Conservation (phyloP, 2,888 invertebrate species). For the Drosophila sordidapex region DNA sequence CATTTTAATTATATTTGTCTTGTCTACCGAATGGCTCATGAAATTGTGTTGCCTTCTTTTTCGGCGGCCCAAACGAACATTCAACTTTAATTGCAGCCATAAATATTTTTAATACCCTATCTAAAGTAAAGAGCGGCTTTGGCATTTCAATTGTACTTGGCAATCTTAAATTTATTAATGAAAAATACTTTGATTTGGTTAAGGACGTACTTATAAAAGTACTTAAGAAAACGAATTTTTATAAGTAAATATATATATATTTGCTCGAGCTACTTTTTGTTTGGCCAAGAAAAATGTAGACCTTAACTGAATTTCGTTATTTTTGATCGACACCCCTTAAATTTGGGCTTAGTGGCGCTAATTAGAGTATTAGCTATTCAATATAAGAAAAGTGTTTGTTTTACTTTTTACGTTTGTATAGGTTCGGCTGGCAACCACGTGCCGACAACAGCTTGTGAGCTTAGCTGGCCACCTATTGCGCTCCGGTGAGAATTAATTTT, state of each 20-base stretch:
- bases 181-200: background rate
- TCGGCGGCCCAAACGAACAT: slow-evolving; percentile 50
- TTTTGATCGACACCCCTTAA: background rate
- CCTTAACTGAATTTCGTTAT: background rate
- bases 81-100: slow-evolving; percentile 68
- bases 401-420: slow-evolving; percentile 11
- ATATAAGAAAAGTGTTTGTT: background rate
- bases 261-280: background rate
- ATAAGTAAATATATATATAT: background rate
- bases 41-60: slow-evolving; percentile 64
- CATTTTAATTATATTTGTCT: slow-evolving; percentile 67
- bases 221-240: background rate
- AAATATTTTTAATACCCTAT: slow-evolving; percentile 54
- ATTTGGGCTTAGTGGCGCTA: background rate
- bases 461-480: slow-evolving; percentile 40
- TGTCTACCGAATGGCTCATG: slow-evolving; percentile 49
- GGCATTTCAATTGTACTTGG: background rate
- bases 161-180: background rate
- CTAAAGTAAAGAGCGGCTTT: background rate
- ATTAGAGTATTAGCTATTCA: slow-evolving; percentile 29
- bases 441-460: slow-evolving; percentile 58
- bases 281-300: background rate
- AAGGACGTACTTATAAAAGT: background rate
- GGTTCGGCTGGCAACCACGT: slow-evolving; percentile 57
- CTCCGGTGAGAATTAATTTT: slow-evolving; percentile 59